These are phyloP conservation scores for Ispidina picta DNA, from an alignment of 2,797 vertebrate genomes.

Conservation along the genomic window DNA sequence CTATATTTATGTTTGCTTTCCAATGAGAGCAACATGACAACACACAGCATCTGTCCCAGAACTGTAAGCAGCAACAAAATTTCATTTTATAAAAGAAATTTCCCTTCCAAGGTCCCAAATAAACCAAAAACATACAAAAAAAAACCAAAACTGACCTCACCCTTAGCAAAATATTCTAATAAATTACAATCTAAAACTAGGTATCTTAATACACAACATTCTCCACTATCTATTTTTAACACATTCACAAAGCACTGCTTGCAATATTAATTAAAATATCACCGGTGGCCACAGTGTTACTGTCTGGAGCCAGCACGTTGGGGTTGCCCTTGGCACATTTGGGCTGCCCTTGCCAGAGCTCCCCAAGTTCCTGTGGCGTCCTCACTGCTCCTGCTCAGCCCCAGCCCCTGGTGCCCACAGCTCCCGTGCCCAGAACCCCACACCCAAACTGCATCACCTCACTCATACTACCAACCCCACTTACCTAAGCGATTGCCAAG, in stretches of 20 bases:
- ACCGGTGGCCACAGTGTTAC: not conserved
- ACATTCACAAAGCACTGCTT: not conserved
- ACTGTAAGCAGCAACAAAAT: not conserved
- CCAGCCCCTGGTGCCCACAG: fast-evolving
- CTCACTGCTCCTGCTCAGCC: not conserved
- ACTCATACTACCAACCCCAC: not conserved
- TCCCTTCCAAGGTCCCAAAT: not conserved
- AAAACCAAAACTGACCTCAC: not conserved
- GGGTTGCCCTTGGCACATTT: not conserved
- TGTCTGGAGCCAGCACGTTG: not conserved
- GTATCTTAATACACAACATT: not conserved
- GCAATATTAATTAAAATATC: not conserved
- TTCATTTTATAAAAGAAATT: not conserved
- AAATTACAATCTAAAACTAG: not conserved
- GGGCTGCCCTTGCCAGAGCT: not conserved
- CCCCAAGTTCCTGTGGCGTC: not conserved
- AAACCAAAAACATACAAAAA: not conserved
- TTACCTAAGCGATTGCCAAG: not conserved
- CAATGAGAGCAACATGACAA: not conserved
- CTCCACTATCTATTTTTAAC: not conserved
- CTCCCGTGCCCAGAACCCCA: fast-evolving
- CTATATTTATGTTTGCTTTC: not conserved
- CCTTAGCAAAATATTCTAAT: not conserved
- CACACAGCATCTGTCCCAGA: not conserved
- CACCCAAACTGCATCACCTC: not conserved